Percentiles rank a stretch among this genome's conserved stretches.
phyloP scores from a whole-genome alignment of 2,113 vertebrate genomes.

The Esox niger region DNA sequence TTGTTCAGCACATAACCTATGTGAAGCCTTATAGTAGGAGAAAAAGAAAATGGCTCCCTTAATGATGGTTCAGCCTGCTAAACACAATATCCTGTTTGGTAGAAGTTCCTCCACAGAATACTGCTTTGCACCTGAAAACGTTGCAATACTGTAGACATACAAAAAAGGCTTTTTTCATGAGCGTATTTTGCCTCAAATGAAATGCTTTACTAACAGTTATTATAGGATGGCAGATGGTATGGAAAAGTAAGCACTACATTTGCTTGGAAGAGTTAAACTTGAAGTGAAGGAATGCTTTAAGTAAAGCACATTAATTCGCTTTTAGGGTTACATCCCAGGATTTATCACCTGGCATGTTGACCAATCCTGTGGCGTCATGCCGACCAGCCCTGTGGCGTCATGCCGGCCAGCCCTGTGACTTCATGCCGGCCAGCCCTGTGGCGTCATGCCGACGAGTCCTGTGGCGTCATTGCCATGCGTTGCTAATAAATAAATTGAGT shows the following conservation, averaged over 20 bases:
- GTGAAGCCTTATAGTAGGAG: not conserved
- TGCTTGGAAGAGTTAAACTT: not conserved
- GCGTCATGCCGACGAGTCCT: not conserved
- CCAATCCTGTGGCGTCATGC: not conserved
- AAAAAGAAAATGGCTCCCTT: slow-evolving; percentile 37
- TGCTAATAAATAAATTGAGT: not conserved
- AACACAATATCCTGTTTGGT: slow-evolving; percentile 11
- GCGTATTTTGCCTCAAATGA: not conserved
- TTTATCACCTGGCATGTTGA: not conserved
- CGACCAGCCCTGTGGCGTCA: no score
- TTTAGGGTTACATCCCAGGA: not conserved
- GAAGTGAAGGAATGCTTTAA: not conserved
- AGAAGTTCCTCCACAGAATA: not conserved
- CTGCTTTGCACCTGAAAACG: slow-evolving; percentile 15
- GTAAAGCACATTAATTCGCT: not conserved
- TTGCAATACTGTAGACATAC: not conserved
- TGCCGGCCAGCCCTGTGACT: no score
- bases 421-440: no score
- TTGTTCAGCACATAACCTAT: slow-evolving; percentile 3
- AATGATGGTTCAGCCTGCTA: slow-evolving; percentile 20
- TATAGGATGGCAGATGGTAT: slow-evolving; percentile 11
- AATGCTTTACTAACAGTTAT: not conserved
- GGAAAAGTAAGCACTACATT: slow-evolving; percentile 2
- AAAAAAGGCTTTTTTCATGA: not conserved
- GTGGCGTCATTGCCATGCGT: not conserved